Evolutionary conservation across 2,797 vertebrate genomes (phyloP).

Genomic region (Poecilia velifera): DNA sequence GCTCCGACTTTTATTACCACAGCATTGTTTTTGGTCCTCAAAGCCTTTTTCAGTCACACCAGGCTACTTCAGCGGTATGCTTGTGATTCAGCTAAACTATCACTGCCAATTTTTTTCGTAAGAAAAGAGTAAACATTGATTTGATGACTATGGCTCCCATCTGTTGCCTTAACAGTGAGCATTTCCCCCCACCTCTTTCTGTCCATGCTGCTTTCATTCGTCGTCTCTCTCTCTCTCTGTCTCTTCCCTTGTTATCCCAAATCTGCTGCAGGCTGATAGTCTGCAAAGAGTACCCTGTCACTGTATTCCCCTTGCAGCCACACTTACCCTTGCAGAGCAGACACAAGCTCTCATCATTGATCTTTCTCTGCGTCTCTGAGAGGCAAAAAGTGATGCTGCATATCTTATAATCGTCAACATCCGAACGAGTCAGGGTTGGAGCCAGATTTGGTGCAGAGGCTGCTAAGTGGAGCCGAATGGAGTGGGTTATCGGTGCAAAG

Average conservation of each 20-base stretch:
- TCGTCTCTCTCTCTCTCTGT: neutral
- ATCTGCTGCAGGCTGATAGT: constrained; percentile 35
- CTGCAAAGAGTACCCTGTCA: constrained; percentile 62
- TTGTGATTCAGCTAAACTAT: constrained; percentile 38
- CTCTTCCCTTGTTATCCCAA: constrained; percentile 1
- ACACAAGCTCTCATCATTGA: constrained; percentile 45
- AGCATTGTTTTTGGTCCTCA: constrained; percentile 52
- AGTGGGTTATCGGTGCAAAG: constrained; percentile 20
- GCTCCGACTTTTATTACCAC: constrained; percentile 66
- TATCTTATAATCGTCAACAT: constrained; percentile 29
- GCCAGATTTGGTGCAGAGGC: constrained; percentile 11
- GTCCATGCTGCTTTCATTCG: constrained; percentile 18
- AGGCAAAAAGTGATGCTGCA: constrained; percentile 19
- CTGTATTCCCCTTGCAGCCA: constrained; percentile 57
- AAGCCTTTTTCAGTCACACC: constrained; percentile 41
- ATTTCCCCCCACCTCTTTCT: constrained; percentile 32
- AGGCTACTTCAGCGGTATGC: constrained; percentile 39
- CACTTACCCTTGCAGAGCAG: constrained; percentile 62
- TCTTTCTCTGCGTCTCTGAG: constrained; percentile 31
- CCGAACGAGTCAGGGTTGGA: constrained; percentile 9
- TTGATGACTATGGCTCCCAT: constrained; percentile 61
- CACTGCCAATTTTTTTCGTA: constrained; percentile 53
- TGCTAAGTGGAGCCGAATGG: neutral
- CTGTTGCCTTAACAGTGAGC: constrained; percentile 56
- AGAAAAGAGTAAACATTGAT: constrained; percentile 74